Evolutionary conservation across 2,113 vertebrate species (phyloP), one percentile per base, ranked within the genome.

Genomic region (Ammodytes marinus): DNA sequence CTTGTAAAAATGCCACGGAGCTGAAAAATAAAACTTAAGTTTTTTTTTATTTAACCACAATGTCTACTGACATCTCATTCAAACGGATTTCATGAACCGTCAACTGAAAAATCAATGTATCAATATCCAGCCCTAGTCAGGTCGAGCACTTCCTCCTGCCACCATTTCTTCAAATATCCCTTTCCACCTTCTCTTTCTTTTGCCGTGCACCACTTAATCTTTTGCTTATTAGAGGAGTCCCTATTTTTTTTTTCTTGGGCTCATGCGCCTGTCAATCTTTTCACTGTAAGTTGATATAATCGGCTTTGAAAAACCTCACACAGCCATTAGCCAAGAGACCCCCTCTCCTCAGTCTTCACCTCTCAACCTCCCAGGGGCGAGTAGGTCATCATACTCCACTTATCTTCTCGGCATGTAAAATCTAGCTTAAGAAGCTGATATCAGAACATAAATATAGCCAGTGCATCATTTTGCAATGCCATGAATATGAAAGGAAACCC

Each of bases 371-470:
- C 64, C 77, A 0, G 69, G 83, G 71, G 90, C 27, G 27, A 88
- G 58, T 10, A 9, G 75, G 89, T 90, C 92, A 92, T 37, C 64
- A 50, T 79, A 85, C 83, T 60, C 90, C 47, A 2, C 37, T 87
- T 92, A 84, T 84, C 88, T 85, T 73, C 82, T 79, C 74, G 86
- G 83, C 90, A 93, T 88, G 82, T 83, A 69, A 58, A 81, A 89
- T 87, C 69, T 27, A 88, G 90, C 90, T 86, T 73, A 89, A 95
- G 92, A 84, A 93, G 88, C 89, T 95, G 93, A 95, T 94, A 90
- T 95, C 93, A 95, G 86, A 9, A 74, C 85, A 82, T 93, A 89
- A 94, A 95, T 95, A 94, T 93, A 95, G 93, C 89, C 73, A 9
- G 73, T 79, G 74, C 92, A 90, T 94, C 94, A 93, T 94, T 93